phyloP scores from a whole-genome alignment of 2,888 invertebrate species.

The Campoplex nolae region DNA sequence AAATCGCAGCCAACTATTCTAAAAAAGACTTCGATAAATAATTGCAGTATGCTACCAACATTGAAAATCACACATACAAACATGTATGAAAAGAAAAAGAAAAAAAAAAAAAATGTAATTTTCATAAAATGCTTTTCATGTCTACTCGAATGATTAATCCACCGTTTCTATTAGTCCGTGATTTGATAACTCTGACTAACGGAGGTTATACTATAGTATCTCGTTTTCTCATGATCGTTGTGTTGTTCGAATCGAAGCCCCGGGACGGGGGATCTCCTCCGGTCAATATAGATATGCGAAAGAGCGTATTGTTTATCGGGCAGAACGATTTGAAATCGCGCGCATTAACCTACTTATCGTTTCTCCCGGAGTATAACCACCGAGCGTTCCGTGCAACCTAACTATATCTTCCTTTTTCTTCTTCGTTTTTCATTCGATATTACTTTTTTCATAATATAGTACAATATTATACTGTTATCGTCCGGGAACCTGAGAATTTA shows the following conservation, averaged over 20 bases:
- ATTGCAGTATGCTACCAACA: too few relatives aligned
- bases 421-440: slow-evolving; percentile 13
- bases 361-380: slow-evolving; percentile 24
- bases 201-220: slow-evolving; percentile 5
- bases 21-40: too few relatives aligned
- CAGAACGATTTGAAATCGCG: slow-evolving; percentile 67
- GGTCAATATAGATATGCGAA: slow-evolving; percentile 50
- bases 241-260: slow-evolving; percentile 43
- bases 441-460: slow-evolving; percentile 44
- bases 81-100: too few relatives aligned
- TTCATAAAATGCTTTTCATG: not conserved
- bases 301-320: slow-evolving; percentile 62
- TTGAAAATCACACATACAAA: too few relatives aligned
- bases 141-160: not conserved
- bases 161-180: not conserved
- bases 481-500: slow-evolving; percentile 32
- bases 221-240: slow-evolving; percentile 26
- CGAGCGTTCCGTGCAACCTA: slow-evolving; percentile 27
- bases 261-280: slow-evolving; percentile 40
- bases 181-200: slow-evolving; percentile 6
- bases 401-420: slow-evolving; percentile 31
- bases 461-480: slow-evolving; percentile 50
- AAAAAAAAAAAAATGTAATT: not conserved
- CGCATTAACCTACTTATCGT: slow-evolving; percentile 69
- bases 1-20: too few relatives aligned